Evolutionary conservation across 1,140 invertebrate genomes (phyloP), one percentile per base, ranked within the genome.

Genomic region (Penaeus indicus): DNA sequence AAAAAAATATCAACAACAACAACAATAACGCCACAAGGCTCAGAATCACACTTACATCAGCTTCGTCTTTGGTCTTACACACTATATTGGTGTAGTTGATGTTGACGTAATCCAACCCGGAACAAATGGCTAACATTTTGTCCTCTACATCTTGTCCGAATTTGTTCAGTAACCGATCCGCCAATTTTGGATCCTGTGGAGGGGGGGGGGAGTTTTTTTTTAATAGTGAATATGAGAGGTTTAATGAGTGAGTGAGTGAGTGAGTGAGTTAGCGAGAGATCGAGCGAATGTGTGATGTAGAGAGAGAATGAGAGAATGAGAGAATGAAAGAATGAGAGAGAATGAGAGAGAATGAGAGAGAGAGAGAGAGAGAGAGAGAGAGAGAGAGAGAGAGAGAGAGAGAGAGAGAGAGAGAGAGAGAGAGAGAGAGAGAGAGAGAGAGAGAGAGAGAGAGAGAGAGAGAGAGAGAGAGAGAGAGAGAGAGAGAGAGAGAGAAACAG

Each of bases 61-160:
- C 98, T 42, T 96, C 97, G 89, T 96, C 96, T 38, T 96, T 95
- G 94, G 98, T 97, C 38, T 97, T 96, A 92, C 97, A 99, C 63
- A 99, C 96, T 91, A 99, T 96, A 93, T 99, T 98, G 91, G 98
- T 98, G 93, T 99, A 99, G 94, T 97, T 99, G 92, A 99, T 98
- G 93, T 99, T 99, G 91, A 99, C 99, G 93, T 99, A 97, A 94
- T 99, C 99, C 27, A 97, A 97, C n/a, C 98, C 98, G 92, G 97
- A 98, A 93, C 98, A 99, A 91, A 99, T 97, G 78, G 98, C 99
- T n/a, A 99, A 93, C 75, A 98, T 99, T 92, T 98, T 96, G 78
- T 98, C 97, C 92, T 99, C 98, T 67, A 99, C 92, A 90, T 95
- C 96, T 83, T 97, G 95, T n/a, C 96, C 96, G 92, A 97, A 95